Percentiles rank a stretch among this genome's conserved stretches.
Conservation (phyloP, 2,888 invertebrate species). For the Ochlodes sylvanus region DNA sequence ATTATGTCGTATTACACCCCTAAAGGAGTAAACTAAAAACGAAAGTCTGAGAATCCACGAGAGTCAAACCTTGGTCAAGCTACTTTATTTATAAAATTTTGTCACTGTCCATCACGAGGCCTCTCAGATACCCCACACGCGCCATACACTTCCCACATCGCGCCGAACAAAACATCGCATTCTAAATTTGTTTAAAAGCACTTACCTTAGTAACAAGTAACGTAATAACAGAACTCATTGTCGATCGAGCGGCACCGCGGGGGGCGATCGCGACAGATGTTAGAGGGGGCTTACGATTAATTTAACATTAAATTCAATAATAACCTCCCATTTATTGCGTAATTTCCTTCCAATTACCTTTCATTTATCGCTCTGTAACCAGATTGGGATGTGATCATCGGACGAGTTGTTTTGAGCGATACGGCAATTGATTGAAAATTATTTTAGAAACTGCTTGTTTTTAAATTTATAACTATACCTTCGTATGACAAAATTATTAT, state of each 20-base stretch:
- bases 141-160: neutral
- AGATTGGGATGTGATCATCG: slow-evolving; percentile 66
- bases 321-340: slow-evolving; percentile 83
- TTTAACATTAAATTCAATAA: slow-evolving; percentile 85
- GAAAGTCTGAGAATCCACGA: too few relatives aligned
- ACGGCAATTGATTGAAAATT: too few relatives aligned
- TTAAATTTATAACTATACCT: too few relatives aligned
- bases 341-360: slow-evolving; percentile 84
- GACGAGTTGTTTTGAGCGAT: slow-evolving; percentile 24
- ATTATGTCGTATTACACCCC: too few relatives aligned
- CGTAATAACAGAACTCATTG: slow-evolving; percentile 53
- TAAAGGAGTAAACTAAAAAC: too few relatives aligned
- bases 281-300: slow-evolving; percentile 74
- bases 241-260: slow-evolving; percentile 46
- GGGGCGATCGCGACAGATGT: slow-evolving; percentile 73
- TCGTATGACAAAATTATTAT: too few relatives aligned
- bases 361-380: slow-evolving; percentile 81
- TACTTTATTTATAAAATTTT: neutral
- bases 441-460: too few relatives aligned
- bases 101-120: neutral
- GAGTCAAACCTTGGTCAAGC: too few relatives aligned
- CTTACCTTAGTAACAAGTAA: slow-evolving; percentile 48
- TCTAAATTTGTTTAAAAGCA: slow-evolving; percentile 34
- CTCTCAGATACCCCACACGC: neutral
- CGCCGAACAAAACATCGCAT: neutral